Evolutionary conservation across 2,888 invertebrate species (phyloP).

Genomic region (Fabriciana adippe): DNA sequence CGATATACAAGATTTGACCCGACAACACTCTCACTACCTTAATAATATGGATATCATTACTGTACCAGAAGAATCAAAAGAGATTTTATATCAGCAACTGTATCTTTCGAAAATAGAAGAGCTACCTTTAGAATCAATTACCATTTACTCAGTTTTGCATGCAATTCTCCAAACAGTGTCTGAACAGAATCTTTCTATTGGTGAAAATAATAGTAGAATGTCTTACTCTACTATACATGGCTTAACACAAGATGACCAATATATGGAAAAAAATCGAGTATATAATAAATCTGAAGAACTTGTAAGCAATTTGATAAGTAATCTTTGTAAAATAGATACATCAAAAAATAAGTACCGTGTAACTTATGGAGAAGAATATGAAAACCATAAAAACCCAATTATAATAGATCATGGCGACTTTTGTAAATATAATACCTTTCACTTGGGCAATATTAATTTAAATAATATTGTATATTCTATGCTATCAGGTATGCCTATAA

Average conservation of each 20-base stretch:
- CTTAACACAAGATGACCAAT: constrained; percentile 44
- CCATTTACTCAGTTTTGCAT: constrained; percentile 64
- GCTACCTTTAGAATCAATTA: constrained; percentile 65
- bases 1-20: constrained; percentile 77
- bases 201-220: constrained; percentile 48
- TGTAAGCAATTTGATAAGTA: constrained; percentile 60
- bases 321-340: constrained; percentile 56
- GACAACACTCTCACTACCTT: constrained; percentile 74
- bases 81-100: constrained; percentile 44
- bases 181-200: constrained; percentile 40
- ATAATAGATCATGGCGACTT: constrained; percentile 66
- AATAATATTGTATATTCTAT: constrained; percentile 59
- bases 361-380: constrained; percentile 68
- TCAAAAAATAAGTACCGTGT: constrained; percentile 61
- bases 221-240: constrained; percentile 46
- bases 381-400: constrained; percentile 61
- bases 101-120: constrained; percentile 53
- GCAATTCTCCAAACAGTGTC: constrained; percentile 60
- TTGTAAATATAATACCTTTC: constrained; percentile 64
- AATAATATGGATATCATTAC: constrained; percentile 68
- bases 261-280: constrained; percentile 47
- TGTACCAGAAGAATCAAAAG: constrained; percentile 52
- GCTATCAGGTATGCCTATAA: constrained; percentile 62
- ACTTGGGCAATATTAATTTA: constrained; percentile 65
- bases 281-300: constrained; percentile 54